Percentiles rank a stretch among this genome's conserved stretches.
Evolutionary conservation across 2,113 vertebrate genomes (phyloP).

Genomic region (Tiliqua scincoides): DNA sequence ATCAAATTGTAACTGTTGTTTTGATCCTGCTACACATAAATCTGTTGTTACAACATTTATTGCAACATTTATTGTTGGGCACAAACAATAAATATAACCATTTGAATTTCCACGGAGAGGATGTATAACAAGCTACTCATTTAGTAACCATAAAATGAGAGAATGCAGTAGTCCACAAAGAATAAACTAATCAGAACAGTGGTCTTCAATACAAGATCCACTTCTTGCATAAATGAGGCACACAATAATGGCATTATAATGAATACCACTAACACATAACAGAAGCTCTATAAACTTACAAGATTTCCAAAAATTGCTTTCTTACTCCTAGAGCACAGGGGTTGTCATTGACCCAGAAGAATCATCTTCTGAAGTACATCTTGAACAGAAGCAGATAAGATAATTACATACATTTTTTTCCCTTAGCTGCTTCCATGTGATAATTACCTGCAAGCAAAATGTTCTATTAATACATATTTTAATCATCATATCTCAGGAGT

Average conservation of each 20-base stretch:
- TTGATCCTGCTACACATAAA: not conserved
- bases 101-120: not conserved
- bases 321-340: not conserved
- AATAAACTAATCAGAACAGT: not conserved
- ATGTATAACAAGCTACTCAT: too few species aligned
- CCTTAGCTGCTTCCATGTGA: conserved; percentile 19
- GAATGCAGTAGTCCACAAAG: not conserved
- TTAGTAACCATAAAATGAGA: not conserved
- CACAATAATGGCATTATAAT: not conserved
- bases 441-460: conserved; percentile 28
- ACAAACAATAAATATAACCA: not conserved
- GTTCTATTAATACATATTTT: conserved; percentile 30
- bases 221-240: not conserved
- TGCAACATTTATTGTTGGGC: too few species aligned
- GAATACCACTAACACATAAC: not conserved
- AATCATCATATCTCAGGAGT: conserved; percentile 30
- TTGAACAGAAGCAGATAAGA: conserved; percentile 29
- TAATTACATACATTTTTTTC: conserved; percentile 37
- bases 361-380: conserved; percentile 13
- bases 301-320: not conserved
- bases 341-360: not conserved
- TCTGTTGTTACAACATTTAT: too few species aligned
- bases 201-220: not conserved
- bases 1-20: not conserved
- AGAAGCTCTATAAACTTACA: not conserved